phyloP scores from a whole-genome alignment of 2,888 invertebrate genomes.

The Catonia carolina region DNA sequence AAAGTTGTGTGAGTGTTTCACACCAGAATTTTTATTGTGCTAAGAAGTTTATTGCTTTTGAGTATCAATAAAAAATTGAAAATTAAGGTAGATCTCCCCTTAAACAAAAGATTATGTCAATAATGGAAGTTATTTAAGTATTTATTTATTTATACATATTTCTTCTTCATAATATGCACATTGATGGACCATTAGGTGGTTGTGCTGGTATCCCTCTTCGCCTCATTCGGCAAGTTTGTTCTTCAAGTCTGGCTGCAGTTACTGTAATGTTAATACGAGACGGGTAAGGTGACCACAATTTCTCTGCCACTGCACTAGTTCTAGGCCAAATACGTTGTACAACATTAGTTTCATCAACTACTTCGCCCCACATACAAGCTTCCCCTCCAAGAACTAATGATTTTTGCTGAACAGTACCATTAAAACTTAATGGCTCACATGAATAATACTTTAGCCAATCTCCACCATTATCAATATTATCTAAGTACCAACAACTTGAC shows the following conservation, averaged over 20 bases:
- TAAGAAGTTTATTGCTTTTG: too few relatives aligned
- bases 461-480: slow-evolving; percentile 58
- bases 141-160: too few relatives aligned
- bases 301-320: slow-evolving; percentile 78
- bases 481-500: slow-evolving; percentile 85
- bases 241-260: slow-evolving; percentile 59
- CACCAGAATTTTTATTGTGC: too few relatives aligned
- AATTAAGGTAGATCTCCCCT: too few relatives aligned
- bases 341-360: slow-evolving; percentile 63
- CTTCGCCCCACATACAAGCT: slow-evolving; percentile 90
- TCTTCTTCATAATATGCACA: too few relatives aligned
- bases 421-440: slow-evolving; percentile 60
- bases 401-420: slow-evolving; percentile 48
- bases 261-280: slow-evolving; percentile 34
- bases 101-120: too few relatives aligned
- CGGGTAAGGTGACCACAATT: slow-evolving; percentile 62
- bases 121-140: too few relatives aligned
- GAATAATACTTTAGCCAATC: slow-evolving; percentile 64
- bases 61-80: too few relatives aligned
- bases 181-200: slow-evolving; percentile 57
- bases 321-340: slow-evolving; percentile 71
- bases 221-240: slow-evolving; percentile 64
- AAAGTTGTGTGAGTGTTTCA: too few relatives aligned
- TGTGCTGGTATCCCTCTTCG: slow-evolving; percentile 60
- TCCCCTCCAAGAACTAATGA: slow-evolving; percentile 77